Evolutionary conservation across 2,888 invertebrate species (phyloP).

Genomic region (Hypercompe scribonia): DNA sequence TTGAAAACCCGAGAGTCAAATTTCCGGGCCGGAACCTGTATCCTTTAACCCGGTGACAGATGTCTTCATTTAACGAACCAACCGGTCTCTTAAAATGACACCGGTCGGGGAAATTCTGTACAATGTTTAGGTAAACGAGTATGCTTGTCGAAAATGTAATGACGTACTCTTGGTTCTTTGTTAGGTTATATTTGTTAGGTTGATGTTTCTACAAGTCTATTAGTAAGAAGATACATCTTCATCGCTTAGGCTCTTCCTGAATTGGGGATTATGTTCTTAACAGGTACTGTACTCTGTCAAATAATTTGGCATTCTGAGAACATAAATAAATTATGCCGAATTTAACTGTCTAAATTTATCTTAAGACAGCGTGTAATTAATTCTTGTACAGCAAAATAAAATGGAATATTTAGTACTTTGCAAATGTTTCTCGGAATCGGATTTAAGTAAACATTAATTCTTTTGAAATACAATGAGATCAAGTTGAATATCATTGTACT

Average conservation of each 20-base stretch:
- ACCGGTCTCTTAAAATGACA: slow-evolving; percentile 51
- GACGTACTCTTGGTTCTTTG: slow-evolving; percentile 18
- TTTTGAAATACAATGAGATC: too few relatives aligned
- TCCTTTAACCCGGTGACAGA: slow-evolving; percentile 57
- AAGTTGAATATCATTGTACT: too few relatives aligned
- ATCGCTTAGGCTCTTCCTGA: neutral
- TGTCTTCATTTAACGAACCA: slow-evolving; percentile 57
- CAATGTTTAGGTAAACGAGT: slow-evolving; percentile 35
- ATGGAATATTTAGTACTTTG: neutral
- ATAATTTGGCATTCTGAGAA: neutral
- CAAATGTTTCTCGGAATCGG: neutral
- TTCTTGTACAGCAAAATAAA: neutral
- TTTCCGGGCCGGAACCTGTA: slow-evolving; percentile 56
- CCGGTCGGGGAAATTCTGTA: slow-evolving; percentile 15
- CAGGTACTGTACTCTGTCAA: neutral
- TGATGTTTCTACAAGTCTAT: slow-evolving; percentile 8
- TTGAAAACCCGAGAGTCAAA: slow-evolving; percentile 55
- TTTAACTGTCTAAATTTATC: neutral
- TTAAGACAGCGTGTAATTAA: neutral
- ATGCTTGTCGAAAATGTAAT: slow-evolving; percentile 27
- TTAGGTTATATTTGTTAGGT: neutral
- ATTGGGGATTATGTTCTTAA: neutral
- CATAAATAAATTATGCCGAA: neutral
- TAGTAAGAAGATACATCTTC: neutral
- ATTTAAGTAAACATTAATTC: too few relatives aligned